phyloP scores from a whole-genome alignment of 2,797 vertebrate species.

The Tragelaphus eurycerus region DNA sequence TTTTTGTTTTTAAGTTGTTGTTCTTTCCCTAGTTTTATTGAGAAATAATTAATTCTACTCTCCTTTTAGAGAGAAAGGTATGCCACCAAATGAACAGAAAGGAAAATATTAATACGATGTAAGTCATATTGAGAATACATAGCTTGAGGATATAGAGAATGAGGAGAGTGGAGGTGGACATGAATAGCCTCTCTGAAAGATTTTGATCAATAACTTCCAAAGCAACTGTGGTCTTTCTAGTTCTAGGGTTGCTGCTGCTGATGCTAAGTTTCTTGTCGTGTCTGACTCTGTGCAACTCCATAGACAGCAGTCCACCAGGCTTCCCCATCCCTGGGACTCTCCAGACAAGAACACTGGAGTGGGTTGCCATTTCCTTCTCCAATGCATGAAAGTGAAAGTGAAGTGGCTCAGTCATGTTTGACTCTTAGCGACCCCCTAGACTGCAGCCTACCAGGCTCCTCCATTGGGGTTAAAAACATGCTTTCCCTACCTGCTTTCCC shows the following conservation, averaged over 20 bases:
- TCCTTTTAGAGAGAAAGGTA: background rate
- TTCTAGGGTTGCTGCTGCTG: background rate
- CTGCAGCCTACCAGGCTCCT: too few relatives aligned
- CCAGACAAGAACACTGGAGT: too few relatives aligned
- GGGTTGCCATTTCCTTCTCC: too few relatives aligned
- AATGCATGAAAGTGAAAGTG: too few relatives aligned
- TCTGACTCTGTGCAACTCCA: too few relatives aligned
- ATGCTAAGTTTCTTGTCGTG: too few relatives aligned
- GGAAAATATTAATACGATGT: background rate
- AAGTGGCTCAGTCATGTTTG: rapidly evolving
- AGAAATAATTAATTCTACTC: background rate
- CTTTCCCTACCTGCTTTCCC: background rate
- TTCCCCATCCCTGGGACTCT: too few relatives aligned
- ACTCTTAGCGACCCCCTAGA: too few relatives aligned
- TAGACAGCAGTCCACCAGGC: too few relatives aligned
- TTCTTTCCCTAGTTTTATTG: background rate
- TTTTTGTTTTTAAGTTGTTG: background rate
- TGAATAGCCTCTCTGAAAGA: background rate
- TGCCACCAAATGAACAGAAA: background rate
- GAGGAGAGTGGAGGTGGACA: background rate
- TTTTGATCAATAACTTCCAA: background rate
- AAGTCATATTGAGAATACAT: background rate
- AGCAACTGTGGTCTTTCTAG: background rate
- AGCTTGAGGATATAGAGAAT: background rate
- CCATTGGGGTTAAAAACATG: background rate